Evolutionary conservation across 2,888 invertebrate species (phyloP), one percentile per base, ranked within the genome.

Genomic region (Andricus quercusramuli): DNA sequence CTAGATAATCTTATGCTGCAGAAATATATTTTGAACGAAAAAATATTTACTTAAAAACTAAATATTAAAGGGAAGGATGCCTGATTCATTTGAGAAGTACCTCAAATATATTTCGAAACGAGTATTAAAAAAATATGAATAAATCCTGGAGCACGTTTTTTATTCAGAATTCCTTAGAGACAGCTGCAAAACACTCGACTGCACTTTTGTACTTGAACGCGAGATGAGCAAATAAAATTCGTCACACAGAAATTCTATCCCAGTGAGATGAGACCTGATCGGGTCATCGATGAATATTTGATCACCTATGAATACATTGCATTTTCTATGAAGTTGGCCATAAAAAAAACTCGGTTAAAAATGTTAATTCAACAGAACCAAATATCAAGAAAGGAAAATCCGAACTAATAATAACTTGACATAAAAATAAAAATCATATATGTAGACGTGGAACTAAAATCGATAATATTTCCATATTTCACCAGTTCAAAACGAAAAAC

Each of bases 211-310:
- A 41, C 67, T 67, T 22, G 41, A 67, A 67, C 4, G 3, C 22
- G 67, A 67, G 67, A 44, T 22, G 67, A 37, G 66, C n/a, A 37
- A 66, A 41, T 67, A 67, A 67, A 37, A 22, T 67, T 22, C 67
- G 5, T n/a, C 67, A n/a, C 67, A 13, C 37, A 44, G 67, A 67
- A 67, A 67, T 67, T 67, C 22, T 67, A 67, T 67, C 41, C 22
- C 6, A 5, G 66, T 17, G 66, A 66, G 32, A 66, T 67, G 22
- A 22, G 41, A 67, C 22, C 22, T 41, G 67, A 41, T 22, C 22
- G 37, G 20, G 13, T 67, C 37, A 67, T 67, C 41, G 41, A 67
- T 41, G 67, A 44, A 67, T 67, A 67, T 67, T 67, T 67, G 4
- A 67, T 44, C 22, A 1, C 67, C 22, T 67, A 8, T 1, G 8